Base-by-base conservation (phyloP, 2,797 vertebrate genomes). In the Pipistrellus pipistrellus region DNA sequence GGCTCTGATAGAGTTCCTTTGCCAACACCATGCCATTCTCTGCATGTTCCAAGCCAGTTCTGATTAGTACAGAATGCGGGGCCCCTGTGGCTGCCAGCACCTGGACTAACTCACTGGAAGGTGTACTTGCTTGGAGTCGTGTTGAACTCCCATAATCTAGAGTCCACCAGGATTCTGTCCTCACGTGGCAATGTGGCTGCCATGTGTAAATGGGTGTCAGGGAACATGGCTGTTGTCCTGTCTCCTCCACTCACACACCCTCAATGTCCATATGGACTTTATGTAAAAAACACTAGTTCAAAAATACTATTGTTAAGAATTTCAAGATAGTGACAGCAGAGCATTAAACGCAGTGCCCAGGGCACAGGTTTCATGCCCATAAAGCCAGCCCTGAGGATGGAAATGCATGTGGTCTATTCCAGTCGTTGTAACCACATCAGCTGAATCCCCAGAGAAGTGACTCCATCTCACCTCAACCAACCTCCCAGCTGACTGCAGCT, bases 271-370 rank as follows among this genome's bases (percentile, higher is more conserved):
- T 2, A 17, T 84, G 46, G 20, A 48, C 41, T 90, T 38, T 48
- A 72, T 10, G 27, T 85, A 51, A 17, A 69, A 57, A 85, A 75
- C 57, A 44, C 46, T 71, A 62, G 21, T 80, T 90, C n/a, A 76
- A 86, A 80, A 85, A 84, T 46, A 57, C 59, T 71, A 83, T 57
- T 35, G 41, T 57, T 81, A 85, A 75, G 51, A 68, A 82, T 81
- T 85, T 90, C 32, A 88, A 27, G 73, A 38, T 35, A 35, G 57
- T 78, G 59, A 35, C 27, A 32, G 35, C 8, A 13, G 71, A 84
- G 23, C 18, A 25, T 76, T 46, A 5, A 13, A 32, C 66, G 3
- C 1, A 69, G 38, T 23, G 3, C 21, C 1, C 0, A 32, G 46
- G 88, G 3, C 9, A 8, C 14, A 35, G 10, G n/a, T 18, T 68